These are phyloP conservation scores for Mobula hypostoma DNA, from an alignment of 2,113 vertebrate genomes.

Conservation along the genomic window DNA sequence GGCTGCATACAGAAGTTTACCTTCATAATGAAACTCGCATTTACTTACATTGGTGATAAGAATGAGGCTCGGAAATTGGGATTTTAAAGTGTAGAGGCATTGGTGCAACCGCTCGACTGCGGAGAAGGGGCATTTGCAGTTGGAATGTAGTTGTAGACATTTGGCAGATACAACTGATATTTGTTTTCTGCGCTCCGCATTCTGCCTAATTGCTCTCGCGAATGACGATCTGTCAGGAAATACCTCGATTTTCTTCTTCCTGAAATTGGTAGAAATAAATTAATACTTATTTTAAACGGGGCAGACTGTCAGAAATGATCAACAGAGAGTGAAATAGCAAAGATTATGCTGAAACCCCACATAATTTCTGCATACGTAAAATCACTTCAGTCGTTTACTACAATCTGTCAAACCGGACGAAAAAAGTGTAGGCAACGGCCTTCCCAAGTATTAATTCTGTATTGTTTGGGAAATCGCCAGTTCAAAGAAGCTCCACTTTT, in stretches of 20 bases:
- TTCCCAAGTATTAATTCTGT: no score
- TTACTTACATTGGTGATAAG: conserved; percentile 5
- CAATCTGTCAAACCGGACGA: background rate
- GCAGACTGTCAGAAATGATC: background rate
- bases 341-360: background rate
- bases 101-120: conserved; percentile 61
- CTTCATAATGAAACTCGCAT: conserved; percentile 36
- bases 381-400: background rate
- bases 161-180: background rate
- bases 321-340: background rate
- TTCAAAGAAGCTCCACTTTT: background rate
- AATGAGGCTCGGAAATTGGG: conserved; percentile 27
- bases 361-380: background rate
- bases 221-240: background rate
- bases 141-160: background rate
- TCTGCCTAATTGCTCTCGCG: background rate
- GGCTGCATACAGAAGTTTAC: conserved; percentile 12
- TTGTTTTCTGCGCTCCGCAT: background rate
- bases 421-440: background rate
- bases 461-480: no score
- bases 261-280: background rate
- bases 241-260: background rate
- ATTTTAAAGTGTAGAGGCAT: conserved; percentile 62
- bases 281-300: background rate
- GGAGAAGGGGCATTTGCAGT: background rate